phyloP scores from a whole-genome alignment of 2,113 vertebrate species.

The Salvator merianae region DNA sequence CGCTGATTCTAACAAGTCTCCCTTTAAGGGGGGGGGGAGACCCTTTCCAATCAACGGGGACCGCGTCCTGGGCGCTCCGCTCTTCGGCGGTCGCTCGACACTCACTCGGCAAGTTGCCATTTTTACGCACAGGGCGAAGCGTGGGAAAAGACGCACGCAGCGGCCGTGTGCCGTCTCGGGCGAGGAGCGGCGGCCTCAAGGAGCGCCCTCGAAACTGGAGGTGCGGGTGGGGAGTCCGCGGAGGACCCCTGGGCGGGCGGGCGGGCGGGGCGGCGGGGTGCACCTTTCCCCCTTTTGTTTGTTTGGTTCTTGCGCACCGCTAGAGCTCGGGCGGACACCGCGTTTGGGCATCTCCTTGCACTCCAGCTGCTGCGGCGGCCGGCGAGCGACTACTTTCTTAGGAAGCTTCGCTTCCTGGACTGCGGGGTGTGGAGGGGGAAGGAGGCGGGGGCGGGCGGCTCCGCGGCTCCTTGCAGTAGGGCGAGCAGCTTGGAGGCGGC shows the following conservation, averaged over 20 bases:
- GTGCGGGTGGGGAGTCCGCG: too few relatives aligned
- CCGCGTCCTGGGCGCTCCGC: background rate
- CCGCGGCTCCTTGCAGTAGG: background rate
- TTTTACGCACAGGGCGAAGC: background rate
- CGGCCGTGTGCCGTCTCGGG: background rate
- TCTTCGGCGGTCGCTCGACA: background rate
- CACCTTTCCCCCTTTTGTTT: background rate
- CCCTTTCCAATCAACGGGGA: background rate
- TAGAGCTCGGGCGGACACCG: too few relatives aligned
- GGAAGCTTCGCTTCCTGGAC: background rate
- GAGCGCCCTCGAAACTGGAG: background rate
- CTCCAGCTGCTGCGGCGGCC: background rate
- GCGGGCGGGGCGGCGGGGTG: background rate
- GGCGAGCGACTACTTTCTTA: background rate
- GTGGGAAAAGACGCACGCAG: background rate
- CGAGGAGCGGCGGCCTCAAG: background rate
- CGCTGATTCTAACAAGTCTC: background rate
- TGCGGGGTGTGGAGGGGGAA: background rate
- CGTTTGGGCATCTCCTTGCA: background rate
- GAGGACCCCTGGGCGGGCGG: too few relatives aligned
- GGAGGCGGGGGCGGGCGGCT: background rate
- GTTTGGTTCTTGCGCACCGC: too few relatives aligned
- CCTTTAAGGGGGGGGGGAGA: background rate
- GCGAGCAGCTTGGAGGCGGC: background rate
- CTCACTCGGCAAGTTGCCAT: background rate